Percentiles rank a stretch among this genome's conserved stretches.
Evolutionary conservation across 2,888 invertebrate genomes (phyloP).

Genomic region (Tetrapedia diversipes): DNA sequence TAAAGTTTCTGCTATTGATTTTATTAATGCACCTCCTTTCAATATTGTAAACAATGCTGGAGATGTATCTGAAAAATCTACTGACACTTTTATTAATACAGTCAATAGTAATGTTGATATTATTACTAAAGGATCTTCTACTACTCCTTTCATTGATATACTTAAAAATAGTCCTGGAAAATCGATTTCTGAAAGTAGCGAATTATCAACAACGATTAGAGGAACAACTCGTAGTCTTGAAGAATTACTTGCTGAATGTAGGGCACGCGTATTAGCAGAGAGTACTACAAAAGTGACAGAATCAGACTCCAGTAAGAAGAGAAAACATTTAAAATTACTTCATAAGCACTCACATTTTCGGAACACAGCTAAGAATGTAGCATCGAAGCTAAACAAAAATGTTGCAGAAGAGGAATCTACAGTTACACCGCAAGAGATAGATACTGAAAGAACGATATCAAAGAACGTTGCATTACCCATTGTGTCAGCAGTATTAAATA

Average conservation of each 20-base stretch:
- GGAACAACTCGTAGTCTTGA: not conserved
- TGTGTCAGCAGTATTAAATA: constrained; percentile 31
- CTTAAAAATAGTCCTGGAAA: not conserved
- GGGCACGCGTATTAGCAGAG: not conserved
- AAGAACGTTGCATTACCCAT: constrained; percentile 26
- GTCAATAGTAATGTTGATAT: too few relatives aligned
- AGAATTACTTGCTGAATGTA: not conserved
- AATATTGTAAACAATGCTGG: not conserved
- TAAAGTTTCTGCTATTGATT: not conserved
- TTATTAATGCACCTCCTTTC: too few relatives aligned
- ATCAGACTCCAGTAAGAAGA: not conserved
- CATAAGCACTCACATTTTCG: constrained; percentile 3
- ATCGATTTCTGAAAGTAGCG: not conserved
- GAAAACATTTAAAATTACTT: not conserved
- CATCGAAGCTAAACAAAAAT: not conserved
- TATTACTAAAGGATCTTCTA: too few relatives aligned
- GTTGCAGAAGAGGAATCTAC: not conserved
- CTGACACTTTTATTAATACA: too few relatives aligned
- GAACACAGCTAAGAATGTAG: not conserved
- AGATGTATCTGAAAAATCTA: not conserved
- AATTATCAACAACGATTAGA: not conserved
- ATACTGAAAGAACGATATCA: constrained; percentile 2
- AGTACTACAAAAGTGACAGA: not conserved
- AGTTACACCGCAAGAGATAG: not conserved
- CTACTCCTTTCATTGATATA: not conserved